phyloP scores from a whole-genome alignment of 2,888 invertebrate species.

The Cheilosia vulpina region DNA sequence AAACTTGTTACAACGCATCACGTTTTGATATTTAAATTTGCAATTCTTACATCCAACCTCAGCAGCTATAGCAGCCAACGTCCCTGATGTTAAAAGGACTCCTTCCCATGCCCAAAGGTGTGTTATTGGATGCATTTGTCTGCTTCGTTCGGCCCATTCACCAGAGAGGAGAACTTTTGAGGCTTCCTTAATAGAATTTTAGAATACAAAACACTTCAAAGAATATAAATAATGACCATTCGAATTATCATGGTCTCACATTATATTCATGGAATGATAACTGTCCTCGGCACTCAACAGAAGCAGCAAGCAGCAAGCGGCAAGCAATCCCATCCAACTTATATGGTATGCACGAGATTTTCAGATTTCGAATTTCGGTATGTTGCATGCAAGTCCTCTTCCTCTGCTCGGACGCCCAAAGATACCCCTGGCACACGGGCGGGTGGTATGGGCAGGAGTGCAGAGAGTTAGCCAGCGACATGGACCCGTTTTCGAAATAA shows the following conservation, averaged over 20 bases:
- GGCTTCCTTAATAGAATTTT: slow-evolving; percentile 82
- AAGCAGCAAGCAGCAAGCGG: slow-evolving; percentile 55
- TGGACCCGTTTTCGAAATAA: slow-evolving; percentile 67
- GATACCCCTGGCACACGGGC: slow-evolving; percentile 27
- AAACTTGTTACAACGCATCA: slow-evolving; percentile 39
- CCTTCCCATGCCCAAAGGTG: slow-evolving; percentile 22
- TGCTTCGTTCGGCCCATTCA: neutral
- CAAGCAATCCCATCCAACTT: slow-evolving; percentile 67
- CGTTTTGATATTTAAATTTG: slow-evolving; percentile 68
- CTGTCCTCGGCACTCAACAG: slow-evolving; percentile 72
- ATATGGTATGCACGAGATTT: slow-evolving; percentile 76
- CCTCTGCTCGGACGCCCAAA: slow-evolving; percentile 46
- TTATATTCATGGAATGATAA: slow-evolving; percentile 76
- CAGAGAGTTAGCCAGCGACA: slow-evolving; percentile 41
- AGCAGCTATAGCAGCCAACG: slow-evolving; percentile 9
- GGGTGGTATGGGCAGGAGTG: neutral
- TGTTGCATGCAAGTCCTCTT: slow-evolving; percentile 51
- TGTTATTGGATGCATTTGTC: slow-evolving; percentile 36
- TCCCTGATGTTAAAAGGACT: slow-evolving; percentile 8
- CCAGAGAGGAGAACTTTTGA: slow-evolving; percentile 59
- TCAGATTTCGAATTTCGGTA: slow-evolving; percentile 70
- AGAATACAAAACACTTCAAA: slow-evolving; percentile 82
- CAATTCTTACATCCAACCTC: slow-evolving; percentile 61
- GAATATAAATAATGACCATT: slow-evolving; percentile 83
- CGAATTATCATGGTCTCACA: slow-evolving; percentile 80